phyloP scores from a whole-genome alignment of 2,888 invertebrate genomes.

The Pegoplata infirma region DNA sequence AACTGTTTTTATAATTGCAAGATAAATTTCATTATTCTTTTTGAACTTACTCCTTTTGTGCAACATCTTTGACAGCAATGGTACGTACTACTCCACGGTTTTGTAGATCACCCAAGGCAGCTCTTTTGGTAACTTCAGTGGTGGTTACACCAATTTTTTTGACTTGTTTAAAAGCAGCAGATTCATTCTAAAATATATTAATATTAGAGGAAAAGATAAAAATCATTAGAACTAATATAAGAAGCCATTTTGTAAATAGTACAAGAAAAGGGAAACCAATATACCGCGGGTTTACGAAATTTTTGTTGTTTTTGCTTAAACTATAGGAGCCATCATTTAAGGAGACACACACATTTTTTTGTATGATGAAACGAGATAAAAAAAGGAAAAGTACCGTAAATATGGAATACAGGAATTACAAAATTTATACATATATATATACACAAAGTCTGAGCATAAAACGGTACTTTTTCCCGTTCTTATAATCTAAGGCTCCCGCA shows the following conservation, averaged over 20 bases:
- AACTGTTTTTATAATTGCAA: not conserved
- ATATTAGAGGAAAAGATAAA: not conserved
- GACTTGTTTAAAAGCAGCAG: slow-evolving; percentile 69
- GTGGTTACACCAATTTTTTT: slow-evolving; percentile 71
- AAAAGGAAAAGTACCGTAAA: slow-evolving; percentile 46
- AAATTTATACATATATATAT: too few species aligned
- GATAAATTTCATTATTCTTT: not conserved
- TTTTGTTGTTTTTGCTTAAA: slow-evolving; percentile 15
- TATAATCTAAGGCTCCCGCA: not conserved
- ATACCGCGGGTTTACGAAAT: slow-evolving; percentile 4
- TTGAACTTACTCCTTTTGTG: slow-evolving; percentile 72
- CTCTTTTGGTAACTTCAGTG: slow-evolving; percentile 73
- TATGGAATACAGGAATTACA: not conserved
- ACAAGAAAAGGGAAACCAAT: not conserved
- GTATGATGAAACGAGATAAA: not conserved
- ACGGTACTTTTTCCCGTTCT: slow-evolving; percentile 38
- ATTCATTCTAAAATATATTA: slow-evolving; percentile 69
- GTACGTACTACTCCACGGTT: slow-evolving; percentile 77
- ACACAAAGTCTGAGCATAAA: not conserved
- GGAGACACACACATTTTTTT: not conserved
- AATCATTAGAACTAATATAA: not conserved
- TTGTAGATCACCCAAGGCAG: slow-evolving; percentile 80
- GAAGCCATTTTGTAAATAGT: not conserved
- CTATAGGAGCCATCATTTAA: slow-evolving; percentile 18
- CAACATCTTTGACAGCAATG: slow-evolving; percentile 68